A percentile compares a stretch with the other conserved stretches of the same genome.
Conservation (phyloP, 2,797 vertebrate species). For the Clarias laeviceps region DNA sequence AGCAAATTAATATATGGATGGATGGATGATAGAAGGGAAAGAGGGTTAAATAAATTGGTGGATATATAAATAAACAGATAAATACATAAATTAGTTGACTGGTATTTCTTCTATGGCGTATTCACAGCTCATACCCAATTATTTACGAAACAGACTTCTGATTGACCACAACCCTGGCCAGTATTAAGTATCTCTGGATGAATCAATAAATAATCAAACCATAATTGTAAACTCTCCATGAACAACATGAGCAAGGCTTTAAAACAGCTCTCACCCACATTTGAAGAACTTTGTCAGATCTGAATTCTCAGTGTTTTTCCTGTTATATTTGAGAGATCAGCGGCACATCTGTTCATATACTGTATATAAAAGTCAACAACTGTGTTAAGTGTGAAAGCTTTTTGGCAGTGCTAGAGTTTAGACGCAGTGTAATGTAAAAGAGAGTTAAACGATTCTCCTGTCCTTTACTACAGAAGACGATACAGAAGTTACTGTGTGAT, state of each 20-base stretch:
- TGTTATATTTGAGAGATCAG: background rate
- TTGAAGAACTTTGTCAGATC: background rate
- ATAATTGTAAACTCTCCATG: background rate
- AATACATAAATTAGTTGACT: background rate
- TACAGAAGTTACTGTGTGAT: conserved; percentile 13
- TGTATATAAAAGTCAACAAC: background rate
- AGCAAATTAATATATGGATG: background rate
- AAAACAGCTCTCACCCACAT: background rate
- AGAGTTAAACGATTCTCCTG: background rate
- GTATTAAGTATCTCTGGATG: background rate
- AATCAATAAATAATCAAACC: background rate
- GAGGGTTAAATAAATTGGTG: too few relatives aligned
- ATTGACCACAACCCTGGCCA: background rate
- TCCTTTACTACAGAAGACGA: background rate
- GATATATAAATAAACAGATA: background rate
- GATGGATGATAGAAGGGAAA: background rate
- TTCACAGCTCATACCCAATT: background rate
- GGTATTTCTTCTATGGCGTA: background rate
- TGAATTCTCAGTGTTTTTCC: too few relatives aligned
- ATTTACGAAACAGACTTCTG: background rate
- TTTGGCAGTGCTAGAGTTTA: background rate
- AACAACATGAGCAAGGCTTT: too few relatives aligned
- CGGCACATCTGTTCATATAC: background rate
- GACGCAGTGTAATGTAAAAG: conserved; percentile 12
- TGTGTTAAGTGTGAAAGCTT: background rate